These are phyloP conservation scores for Pantherophis guttatus DNA, from an alignment of 2,113 vertebrate genomes.

Conservation along the genomic window DNA sequence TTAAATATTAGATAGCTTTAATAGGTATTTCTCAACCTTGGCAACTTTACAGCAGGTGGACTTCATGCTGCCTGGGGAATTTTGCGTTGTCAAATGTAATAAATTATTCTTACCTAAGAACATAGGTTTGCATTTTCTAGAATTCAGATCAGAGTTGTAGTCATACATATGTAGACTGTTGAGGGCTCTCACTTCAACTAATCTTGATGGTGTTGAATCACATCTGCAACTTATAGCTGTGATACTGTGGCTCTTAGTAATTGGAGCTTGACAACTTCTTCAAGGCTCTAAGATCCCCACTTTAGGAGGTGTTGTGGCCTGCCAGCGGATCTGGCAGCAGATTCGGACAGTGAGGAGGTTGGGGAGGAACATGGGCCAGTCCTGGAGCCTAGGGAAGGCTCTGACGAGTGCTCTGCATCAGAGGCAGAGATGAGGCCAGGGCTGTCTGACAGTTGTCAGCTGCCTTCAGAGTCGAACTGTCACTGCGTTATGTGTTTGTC, in stretches of 20 bases:
- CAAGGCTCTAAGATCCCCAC: background rate
- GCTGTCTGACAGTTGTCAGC: too few species aligned
- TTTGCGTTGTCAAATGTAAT: background rate
- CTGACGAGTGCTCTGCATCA: too few species aligned
- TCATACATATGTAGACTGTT: background rate
- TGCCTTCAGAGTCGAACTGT: too few species aligned
- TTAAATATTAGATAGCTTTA: background rate
- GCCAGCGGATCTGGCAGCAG: too few species aligned
- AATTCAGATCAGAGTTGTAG: background rate
- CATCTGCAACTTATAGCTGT: background rate
- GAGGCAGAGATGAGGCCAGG: too few species aligned
- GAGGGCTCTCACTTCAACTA: background rate
- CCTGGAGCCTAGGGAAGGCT: too few species aligned
- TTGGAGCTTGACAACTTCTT: background rate
- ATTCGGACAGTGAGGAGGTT: too few species aligned
- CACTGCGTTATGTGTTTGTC: too few species aligned
- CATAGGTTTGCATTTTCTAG: background rate
- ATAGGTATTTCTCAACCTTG: background rate
- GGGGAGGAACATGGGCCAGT: too few species aligned
- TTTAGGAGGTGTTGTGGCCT: background rate
- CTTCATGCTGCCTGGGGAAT: background rate
- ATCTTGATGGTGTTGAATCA: background rate
- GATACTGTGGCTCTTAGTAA: background rate
- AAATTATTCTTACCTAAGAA: background rate
- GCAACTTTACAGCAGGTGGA: background rate